Conservation (phyloP, 2,797 vertebrate genomes). For the Urophycis tenuis region DNA sequence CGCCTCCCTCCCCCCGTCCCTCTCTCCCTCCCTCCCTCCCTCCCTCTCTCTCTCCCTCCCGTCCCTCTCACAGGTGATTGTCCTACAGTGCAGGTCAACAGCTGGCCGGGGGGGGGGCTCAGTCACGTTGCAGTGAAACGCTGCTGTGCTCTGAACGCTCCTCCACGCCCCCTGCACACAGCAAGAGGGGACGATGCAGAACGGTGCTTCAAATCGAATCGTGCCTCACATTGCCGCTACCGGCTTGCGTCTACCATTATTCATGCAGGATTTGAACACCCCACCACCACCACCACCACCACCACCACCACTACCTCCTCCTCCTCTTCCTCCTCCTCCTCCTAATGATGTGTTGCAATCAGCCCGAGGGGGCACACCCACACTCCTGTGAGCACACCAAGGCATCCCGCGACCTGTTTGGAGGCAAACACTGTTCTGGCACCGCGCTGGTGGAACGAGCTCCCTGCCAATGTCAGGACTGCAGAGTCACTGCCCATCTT, state of each 20-base stretch:
- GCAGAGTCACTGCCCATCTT: no score
- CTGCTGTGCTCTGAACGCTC: conserved; percentile 60
- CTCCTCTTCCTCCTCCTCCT: background rate
- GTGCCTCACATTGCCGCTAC: no score
- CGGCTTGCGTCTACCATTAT: no score
- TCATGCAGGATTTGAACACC: conserved; percentile 56
- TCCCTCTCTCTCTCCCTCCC: no score
- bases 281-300: background rate
- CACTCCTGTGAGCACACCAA: background rate
- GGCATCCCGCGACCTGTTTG: background rate
- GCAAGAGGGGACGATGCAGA: conserved; percentile 62
- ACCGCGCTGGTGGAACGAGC: no score
- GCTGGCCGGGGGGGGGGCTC: background rate
- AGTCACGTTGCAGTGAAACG: background rate
- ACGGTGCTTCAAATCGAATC: no score
- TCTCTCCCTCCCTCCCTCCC: no score
- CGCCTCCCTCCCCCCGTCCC: conserved; percentile 37
- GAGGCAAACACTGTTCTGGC: background rate
- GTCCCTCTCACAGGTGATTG: conserved; percentile 55
- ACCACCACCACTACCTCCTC: background rate
- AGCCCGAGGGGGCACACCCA: background rate
- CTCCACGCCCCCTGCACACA: conserved; percentile 39
- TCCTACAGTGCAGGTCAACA: conserved; percentile 27
- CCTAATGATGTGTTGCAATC: background rate
- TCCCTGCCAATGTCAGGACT: no score